phyloP scores from a whole-genome alignment of 2,113 vertebrate species.

The Rhipidura dahli region DNA sequence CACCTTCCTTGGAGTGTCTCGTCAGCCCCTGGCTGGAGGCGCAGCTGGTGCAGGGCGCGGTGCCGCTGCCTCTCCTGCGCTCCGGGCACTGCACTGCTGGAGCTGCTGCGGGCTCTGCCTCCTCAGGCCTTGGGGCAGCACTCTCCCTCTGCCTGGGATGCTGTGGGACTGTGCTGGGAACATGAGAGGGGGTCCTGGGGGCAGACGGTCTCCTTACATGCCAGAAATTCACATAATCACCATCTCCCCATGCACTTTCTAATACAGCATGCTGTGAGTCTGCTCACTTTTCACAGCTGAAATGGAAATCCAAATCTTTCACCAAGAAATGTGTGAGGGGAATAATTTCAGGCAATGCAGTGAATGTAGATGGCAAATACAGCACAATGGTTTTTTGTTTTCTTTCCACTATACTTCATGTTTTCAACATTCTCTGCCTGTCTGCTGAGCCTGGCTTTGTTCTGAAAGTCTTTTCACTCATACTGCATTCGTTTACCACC shows the following conservation, averaged over 20 bases:
- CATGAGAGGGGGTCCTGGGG: accelerated
- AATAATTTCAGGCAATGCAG: background rate
- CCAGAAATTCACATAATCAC: background rate
- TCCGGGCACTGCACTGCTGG: accelerated
- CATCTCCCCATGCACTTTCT: background rate
- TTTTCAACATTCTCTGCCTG: background rate
- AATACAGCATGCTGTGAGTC: background rate
- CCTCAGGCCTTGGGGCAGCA: background rate
- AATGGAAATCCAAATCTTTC: background rate
- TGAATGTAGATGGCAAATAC: background rate
- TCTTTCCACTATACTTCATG: background rate
- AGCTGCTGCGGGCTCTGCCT: background rate
- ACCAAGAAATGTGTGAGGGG: background rate
- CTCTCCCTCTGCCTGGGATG: background rate
- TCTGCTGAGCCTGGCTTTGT: background rate
- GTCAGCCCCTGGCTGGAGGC: background rate
- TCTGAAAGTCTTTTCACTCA: background rate
- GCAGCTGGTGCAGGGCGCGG: accelerated
- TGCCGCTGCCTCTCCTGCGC: accelerated
- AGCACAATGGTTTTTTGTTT: background rate
- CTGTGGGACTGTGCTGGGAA: background rate
- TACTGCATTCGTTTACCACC: background rate
- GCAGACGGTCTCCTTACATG: background rate
- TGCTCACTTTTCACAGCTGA: background rate
- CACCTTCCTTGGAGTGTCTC: background rate